Evolutionary conservation across 2,888 invertebrate genomes (phyloP).

Genomic region (Lagria hirta): DNA sequence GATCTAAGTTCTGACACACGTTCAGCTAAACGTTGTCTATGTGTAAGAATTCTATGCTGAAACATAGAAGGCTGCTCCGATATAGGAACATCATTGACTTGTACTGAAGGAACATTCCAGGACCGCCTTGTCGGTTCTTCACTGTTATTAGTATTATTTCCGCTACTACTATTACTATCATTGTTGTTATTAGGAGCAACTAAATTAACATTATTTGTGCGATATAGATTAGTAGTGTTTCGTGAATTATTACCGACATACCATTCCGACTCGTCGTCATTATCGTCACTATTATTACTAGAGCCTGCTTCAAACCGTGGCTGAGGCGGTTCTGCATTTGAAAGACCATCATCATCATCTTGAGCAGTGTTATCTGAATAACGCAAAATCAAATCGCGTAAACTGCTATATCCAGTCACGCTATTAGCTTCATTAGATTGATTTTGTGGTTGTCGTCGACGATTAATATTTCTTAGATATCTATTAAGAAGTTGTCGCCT

Average conservation of each 20-base stretch:
- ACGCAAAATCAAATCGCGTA: slow-evolving; percentile 30
- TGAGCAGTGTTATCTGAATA: slow-evolving; percentile 26
- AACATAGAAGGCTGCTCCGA: slow-evolving; percentile 44
- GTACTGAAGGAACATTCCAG: slow-evolving; percentile 53
- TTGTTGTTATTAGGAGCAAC: slow-evolving; percentile 16
- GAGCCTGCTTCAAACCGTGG: slow-evolving; percentile 24
- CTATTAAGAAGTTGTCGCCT: slow-evolving; percentile 38
- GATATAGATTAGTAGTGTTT: slow-evolving; percentile 31
- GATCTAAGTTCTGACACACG: slow-evolving; percentile 43
- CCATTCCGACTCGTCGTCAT: slow-evolving; percentile 31
- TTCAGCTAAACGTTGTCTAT: slow-evolving; percentile 43
- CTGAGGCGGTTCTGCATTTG: slow-evolving; percentile 11
- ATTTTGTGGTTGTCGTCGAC: slow-evolving; percentile 22
- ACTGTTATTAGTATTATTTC: no score
- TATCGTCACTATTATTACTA: slow-evolving; percentile 38
- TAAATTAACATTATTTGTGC: slow-evolving; percentile 37
- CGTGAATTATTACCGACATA: slow-evolving; percentile 15
- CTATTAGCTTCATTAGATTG: no score
- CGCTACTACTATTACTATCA: no score
- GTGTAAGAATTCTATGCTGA: slow-evolving; percentile 32
- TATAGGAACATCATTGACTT: slow-evolving; percentile 63
- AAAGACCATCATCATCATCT: slow-evolving; percentile 20
- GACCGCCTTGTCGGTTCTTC: slow-evolving; percentile 31
- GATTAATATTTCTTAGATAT: slow-evolving; percentile 34
- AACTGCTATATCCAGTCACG: slow-evolving; percentile 8